Evolutionary conservation across 2,113 vertebrate genomes (phyloP), one percentile per base, ranked within the genome.

Genomic region (Mastomys coucha): DNA sequence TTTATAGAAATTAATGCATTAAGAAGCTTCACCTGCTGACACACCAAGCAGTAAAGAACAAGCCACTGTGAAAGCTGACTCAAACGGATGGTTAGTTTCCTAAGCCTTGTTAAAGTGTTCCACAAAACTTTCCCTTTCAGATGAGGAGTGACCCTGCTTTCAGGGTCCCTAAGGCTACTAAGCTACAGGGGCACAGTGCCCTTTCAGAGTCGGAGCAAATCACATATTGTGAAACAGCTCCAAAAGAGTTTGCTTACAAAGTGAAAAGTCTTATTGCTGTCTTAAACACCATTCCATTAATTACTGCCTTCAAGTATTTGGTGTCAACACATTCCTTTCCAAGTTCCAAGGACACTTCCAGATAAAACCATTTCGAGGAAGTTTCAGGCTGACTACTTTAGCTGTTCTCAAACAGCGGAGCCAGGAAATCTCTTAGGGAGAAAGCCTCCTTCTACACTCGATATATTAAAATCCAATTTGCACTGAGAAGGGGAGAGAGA

Each of bases 91-190:
- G 70, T 75, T 45, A 80, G 28, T 90, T 95, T 81, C 36, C 75
- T 86, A 53, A 39, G 6, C 39, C 56, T 45, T 93, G 42, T 93
- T 84, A 94, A 91, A 45, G 17, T 93, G 53, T 93, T 95, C 70
- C 93, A 87, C 84, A 94, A 72, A 94, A 96, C 88, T 92, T 93
- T 75, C 20, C 76, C 90, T 95, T 95, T 70, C 45, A n/a, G 72
- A 88, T 88, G 86, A 94, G 60, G 9, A 75, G n/a, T 70, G 39
- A 39, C 60, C 45, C 33, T 13, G 12, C 67, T 95, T 86, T 89
- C 76, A 70, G 39, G 16, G 19, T 88, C 76, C 96, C 24, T 49
- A 78, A 65, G 13, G n/a, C 80, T 76, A 89, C 53, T 91, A 63
- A 94, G 8, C 39, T 86, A 36, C 8, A 72, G n/a, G 22, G 26